phyloP scores from a whole-genome alignment of 2,797 vertebrate species.

The Oreochromis grahami region DNA sequence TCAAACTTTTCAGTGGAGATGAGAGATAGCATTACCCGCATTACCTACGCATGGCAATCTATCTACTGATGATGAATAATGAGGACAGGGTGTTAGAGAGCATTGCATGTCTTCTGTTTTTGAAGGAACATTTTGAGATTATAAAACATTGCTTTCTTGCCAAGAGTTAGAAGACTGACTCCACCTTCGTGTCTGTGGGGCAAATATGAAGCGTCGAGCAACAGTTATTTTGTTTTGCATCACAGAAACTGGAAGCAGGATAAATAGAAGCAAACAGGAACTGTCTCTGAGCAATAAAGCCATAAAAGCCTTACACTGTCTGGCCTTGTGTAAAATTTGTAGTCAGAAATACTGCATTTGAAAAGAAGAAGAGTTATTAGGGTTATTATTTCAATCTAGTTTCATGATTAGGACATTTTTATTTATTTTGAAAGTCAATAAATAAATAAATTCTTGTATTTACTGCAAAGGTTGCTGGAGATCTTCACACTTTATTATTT shows the following conservation, averaged over 20 bases:
- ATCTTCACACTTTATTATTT: neutral
- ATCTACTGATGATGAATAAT: neutral
- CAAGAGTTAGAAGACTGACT: neutral
- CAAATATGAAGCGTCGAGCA: neutral
- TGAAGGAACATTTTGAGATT: neutral
- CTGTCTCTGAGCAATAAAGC: neutral
- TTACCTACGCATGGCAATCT: neutral
- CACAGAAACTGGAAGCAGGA: neutral
- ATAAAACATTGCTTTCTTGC: neutral
- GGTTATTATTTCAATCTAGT: neutral
- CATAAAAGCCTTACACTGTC: neutral
- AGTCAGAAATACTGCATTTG: neutral
- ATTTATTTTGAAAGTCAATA: neutral
- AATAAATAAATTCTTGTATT: neutral
- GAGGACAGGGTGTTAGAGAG: neutral
- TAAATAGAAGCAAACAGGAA: neutral
- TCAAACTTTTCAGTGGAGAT: neutral
- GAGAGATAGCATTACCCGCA: neutral
- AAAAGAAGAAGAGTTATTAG: neutral
- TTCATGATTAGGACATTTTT: neutral
- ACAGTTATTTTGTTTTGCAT: neutral
- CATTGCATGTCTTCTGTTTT: neutral
- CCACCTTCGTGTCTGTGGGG: neutral
- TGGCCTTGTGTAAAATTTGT: neutral
- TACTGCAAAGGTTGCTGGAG: neutral